Percentiles rank a stretch among this genome's conserved stretches.
Conservation (phyloP, 2,797 vertebrate genomes). For the Micromesistius poutassou region DNA sequence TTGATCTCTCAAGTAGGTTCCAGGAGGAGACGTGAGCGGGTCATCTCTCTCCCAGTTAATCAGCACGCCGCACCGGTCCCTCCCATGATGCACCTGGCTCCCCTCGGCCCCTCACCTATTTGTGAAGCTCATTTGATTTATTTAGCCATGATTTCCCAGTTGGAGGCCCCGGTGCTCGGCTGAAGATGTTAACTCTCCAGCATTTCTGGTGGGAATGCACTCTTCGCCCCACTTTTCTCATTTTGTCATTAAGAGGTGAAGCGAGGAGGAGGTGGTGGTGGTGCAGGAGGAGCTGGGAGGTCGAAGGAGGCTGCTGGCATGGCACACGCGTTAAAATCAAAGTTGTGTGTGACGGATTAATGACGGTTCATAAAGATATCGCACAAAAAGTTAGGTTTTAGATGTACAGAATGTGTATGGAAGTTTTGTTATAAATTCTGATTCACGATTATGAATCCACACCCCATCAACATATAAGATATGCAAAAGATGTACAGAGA, state of each 20-base stretch:
- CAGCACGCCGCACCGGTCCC: conserved; percentile 68
- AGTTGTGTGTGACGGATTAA: conserved; percentile 18
- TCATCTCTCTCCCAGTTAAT: conserved; percentile 76
- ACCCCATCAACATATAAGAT: no score
- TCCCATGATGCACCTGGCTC: conserved; percentile 71
- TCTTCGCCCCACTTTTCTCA: conserved; percentile 72
- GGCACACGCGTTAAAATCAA: conserved; percentile 42
- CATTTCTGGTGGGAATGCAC: conserved; percentile 71
- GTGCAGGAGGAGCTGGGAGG: conserved; percentile 49
- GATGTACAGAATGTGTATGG: not conserved
- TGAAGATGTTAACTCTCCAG: conserved; percentile 73
- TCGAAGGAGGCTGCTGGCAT: conserved; percentile 13
- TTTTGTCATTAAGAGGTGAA: conserved; percentile 70
- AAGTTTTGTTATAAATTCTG: not conserved
- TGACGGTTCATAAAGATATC: not conserved
- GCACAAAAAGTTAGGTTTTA: not conserved
- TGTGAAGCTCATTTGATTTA: conserved; percentile 78
- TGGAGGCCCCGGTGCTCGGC: conserved; percentile 67
- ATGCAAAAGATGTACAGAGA: no score
- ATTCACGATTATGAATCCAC: not conserved
- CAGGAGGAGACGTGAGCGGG: conserved; percentile 65
- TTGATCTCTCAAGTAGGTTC: conserved; percentile 66
- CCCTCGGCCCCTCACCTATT: conserved; percentile 74
- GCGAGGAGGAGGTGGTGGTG: conserved; percentile 46
- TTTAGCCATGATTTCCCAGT: conserved; percentile 79